Base-by-base conservation (phyloP, 1,140 invertebrate genomes). In the Pseudoatta argentina region DNA sequence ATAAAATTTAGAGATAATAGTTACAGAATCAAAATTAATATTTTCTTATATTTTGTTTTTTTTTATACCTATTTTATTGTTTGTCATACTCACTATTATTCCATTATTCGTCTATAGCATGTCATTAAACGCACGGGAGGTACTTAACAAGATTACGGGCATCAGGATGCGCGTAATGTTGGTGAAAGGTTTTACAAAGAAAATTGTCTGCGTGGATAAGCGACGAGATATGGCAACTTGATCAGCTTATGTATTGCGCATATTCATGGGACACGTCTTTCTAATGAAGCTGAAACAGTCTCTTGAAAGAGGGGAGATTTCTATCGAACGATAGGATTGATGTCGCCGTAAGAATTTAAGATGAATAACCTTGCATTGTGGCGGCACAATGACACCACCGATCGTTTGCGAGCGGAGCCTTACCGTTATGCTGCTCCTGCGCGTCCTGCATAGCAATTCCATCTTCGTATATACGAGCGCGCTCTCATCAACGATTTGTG, bases 361-460 rank as follows among this genome's bases (percentile, higher is more conserved):
- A 95, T 94, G 93, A 94, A 95, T 95, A 95, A 95, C 94, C 94
- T 94, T 94, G 94, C 94, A 94, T 94, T 94, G 94, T 94, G 94
- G 93, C 94, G 94, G 94, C 93, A 93, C 93, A 94, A 94, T 94
- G 94, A 94, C 94, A 93, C 92, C 91, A 92, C 89, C 91, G 86
- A 92, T 93, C 93, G 92, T 93, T 94, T 93, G 93, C 92, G 88
- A 94, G 91, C 91, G 91, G 89, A 92, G 92, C 86, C 91, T 90
- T 94, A 93, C 94, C 94, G 94, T 95, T 95, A 94, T 91, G 90
- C 92, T 92, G 92, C 91, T 92, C 91, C 88, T 90, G 87, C 92
- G 91, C 92, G 94, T 93, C 88, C 89, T 91, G 94, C 94, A 94
- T 94, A 93, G 91, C 92, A 94, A 94, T 94, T 34, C 91, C 64